Conservation (phyloP, 2,113 vertebrate species). For the Heterochromis multidens region DNA sequence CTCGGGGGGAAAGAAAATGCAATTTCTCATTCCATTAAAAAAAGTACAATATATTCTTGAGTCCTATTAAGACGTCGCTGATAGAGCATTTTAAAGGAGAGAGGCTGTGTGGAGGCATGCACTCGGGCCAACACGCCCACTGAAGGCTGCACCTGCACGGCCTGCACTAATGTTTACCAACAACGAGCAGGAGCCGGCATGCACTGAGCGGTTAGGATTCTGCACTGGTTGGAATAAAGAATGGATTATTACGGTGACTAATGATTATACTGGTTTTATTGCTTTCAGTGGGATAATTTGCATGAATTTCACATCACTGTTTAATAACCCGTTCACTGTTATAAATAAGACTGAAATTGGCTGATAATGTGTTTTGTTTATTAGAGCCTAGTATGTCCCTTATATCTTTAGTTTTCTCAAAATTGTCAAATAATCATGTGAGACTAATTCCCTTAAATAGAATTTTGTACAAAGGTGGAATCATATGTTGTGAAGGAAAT, state of each 20-base stretch:
- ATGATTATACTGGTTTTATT: constrained; percentile 90
- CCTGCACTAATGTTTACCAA: constrained; percentile 50
- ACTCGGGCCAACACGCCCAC: constrained; percentile 64
- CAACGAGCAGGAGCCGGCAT: constrained; percentile 34
- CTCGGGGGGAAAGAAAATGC: constrained; percentile 88
- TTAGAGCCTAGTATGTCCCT: constrained; percentile 4
- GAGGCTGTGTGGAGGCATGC: constrained; percentile 53
- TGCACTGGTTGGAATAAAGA: constrained; percentile 32
- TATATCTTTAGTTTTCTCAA: background rate
- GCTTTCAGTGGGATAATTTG: constrained; percentile 88
- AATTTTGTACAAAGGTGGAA: background rate
- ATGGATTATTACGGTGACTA: constrained; percentile 88
- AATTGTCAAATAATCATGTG: background rate
- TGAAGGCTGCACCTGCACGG: constrained; percentile 61
- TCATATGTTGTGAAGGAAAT: background rate
- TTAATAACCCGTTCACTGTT: constrained; percentile 89
- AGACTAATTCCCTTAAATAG: background rate
- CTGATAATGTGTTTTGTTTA: constrained; percentile 82
- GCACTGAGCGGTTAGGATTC: constrained; percentile 75
- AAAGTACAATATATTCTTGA: constrained; percentile 92
- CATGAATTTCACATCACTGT: constrained; percentile 91
- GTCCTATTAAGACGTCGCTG: constrained; percentile 97
- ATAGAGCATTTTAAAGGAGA: constrained; percentile 83
- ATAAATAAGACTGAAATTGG: constrained; percentile 90
- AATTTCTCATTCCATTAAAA: constrained; percentile 99